These are phyloP conservation scores for Pitta sordida DNA, from an alignment of 2,113 vertebrate species.

Conservation along the genomic window DNA sequence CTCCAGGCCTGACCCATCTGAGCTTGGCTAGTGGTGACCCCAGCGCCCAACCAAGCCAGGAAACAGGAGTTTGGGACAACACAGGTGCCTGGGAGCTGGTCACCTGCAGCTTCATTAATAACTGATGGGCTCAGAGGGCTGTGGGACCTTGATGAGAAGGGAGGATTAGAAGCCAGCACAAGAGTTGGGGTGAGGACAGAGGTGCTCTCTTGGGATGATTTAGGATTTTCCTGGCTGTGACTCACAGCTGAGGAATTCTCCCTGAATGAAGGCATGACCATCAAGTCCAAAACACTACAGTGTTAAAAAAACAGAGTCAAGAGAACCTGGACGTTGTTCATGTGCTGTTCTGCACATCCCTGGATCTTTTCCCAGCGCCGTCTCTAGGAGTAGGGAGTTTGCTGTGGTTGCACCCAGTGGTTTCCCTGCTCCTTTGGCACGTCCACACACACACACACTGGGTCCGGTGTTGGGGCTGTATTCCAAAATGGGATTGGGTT, in stretches of 20 bases:
- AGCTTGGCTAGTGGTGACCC: background rate
- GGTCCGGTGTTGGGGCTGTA: background rate
- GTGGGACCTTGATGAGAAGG: background rate
- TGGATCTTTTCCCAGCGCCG: background rate
- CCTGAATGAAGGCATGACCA: background rate
- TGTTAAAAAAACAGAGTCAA: background rate
- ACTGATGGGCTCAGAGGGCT: background rate
- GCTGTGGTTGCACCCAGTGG: fast-evolving
- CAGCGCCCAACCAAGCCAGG: background rate
- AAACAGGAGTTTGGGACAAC: background rate
- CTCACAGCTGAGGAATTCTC: background rate
- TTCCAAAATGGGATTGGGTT: fast-evolving
- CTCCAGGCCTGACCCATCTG: background rate
- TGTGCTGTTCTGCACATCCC: background rate
- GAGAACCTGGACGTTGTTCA: background rate
- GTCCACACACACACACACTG: fast-evolving
- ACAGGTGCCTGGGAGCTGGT: background rate
- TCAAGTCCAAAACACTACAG: background rate
- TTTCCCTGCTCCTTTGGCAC: fast-evolving
- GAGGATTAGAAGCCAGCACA: background rate
- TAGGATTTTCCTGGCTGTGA: fast-evolving
- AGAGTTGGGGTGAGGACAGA: background rate
- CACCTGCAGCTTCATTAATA: background rate
- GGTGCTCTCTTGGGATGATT: background rate
- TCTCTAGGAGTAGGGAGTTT: fast-evolving